phyloP scores from a whole-genome alignment of 2,888 invertebrate genomes.

The Rambutsinella grinnellia region DNA sequence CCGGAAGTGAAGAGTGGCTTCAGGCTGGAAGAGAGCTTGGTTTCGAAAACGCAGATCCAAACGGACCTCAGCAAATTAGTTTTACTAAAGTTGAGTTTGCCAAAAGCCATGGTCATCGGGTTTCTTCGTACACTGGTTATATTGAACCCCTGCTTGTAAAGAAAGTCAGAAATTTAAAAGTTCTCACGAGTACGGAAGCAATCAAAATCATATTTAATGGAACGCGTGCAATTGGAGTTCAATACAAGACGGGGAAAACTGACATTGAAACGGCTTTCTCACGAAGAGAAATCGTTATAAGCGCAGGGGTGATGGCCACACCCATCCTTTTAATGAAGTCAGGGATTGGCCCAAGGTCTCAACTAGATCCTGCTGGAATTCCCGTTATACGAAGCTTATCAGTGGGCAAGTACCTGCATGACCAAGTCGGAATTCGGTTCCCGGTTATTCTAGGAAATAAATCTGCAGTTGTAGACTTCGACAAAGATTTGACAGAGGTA shows the following conservation, averaged over 20 bases:
- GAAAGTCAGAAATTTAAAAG: background rate
- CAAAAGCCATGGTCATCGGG: conserved; percentile 35
- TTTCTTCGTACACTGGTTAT: conserved; percentile 38
- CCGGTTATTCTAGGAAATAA: background rate
- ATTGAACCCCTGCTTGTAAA: conserved; percentile 4
- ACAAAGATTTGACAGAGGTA: conserved; percentile 3
- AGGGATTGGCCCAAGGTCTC: conserved; percentile 1
- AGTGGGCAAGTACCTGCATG: conserved; percentile 15
- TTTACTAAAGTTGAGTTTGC: conserved; percentile 39
- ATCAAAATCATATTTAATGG: conserved; percentile 2
- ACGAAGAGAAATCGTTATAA: background rate
- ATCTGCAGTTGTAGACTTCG: background rate
- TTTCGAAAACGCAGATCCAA: conserved; percentile 33
- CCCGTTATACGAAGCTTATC: conserved; percentile 6
- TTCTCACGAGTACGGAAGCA: conserved; percentile 11
- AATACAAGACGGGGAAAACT: background rate
- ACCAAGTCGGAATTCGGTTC: conserved; percentile 5
- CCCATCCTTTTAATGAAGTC: background rate
- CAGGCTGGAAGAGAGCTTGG: conserved; percentile 45
- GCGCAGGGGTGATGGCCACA: background rate
- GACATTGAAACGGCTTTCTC: background rate
- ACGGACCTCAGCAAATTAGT: conserved; percentile 43
- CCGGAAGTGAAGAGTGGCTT: conserved; percentile 23
- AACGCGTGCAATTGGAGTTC: conserved; percentile 16
- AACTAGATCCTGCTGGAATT: conserved; percentile 15